Percentiles rank a stretch among this genome's conserved stretches.
Evolutionary conservation across 2,113 vertebrate species (phyloP).

Genomic region (Anser brachyrhynchus): DNA sequence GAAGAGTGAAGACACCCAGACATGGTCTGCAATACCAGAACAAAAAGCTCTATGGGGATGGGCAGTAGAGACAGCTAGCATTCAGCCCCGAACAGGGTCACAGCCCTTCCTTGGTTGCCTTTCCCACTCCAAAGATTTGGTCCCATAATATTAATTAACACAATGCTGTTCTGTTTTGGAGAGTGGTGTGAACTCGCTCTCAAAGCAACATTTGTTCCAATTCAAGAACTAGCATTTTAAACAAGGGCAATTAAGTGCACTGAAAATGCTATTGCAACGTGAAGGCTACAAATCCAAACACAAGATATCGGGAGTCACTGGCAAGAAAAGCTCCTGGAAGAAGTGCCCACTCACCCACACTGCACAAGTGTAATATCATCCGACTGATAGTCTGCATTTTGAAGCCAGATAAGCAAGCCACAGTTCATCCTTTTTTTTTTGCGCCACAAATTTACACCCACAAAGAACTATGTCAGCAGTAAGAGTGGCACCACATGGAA

Average conservation of each 20-base stretch:
- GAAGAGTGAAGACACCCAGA: not conserved
- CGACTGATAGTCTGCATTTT: not conserved
- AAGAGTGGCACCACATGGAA: not conserved
- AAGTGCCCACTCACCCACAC: not conserved
- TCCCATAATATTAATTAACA: not conserved
- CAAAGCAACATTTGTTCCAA: constrained; percentile 4
- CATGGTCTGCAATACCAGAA: not conserved
- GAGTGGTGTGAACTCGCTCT: not conserved
- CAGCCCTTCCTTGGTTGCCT: not conserved
- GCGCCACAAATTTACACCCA: not conserved
- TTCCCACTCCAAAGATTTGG: not conserved
- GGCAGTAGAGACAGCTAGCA: not conserved
- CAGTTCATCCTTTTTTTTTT: not conserved
- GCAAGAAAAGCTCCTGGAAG: not conserved
- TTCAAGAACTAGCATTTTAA: constrained; percentile 1
- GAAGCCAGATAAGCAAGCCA: not conserved
- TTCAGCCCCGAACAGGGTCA: not conserved
- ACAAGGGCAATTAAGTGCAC: not conserved
- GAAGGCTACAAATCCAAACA: constrained; percentile 16
- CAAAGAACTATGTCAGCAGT: not conserved
- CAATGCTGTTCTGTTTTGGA: not conserved
- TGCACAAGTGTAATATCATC: fast-evolving
- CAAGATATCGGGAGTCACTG: not conserved
- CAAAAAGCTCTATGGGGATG: not conserved
- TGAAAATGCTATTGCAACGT: not conserved